These are phyloP conservation scores for Sapayoa aenigma DNA, from an alignment of 2,113 vertebrate species.

Conservation along the genomic window DNA sequence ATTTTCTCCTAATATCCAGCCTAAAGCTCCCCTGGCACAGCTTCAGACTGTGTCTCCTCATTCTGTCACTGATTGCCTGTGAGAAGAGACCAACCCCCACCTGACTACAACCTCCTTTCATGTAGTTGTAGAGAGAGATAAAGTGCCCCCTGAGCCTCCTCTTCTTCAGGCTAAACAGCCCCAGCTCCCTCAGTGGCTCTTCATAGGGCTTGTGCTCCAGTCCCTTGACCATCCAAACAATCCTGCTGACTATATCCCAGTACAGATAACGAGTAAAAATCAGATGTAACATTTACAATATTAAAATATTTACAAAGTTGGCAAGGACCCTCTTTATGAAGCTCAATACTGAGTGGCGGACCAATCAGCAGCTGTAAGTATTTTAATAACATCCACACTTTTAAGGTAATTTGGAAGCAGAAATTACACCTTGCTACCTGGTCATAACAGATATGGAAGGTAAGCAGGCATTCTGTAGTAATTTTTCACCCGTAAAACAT, in stretches of 20 bases:
- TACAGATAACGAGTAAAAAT: background rate
- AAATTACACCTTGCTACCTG: background rate
- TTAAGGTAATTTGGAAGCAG: background rate
- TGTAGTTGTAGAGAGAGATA: no score
- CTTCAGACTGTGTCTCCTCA: no score
- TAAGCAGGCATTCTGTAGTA: background rate
- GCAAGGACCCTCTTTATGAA: background rate
- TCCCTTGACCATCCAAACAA: background rate
- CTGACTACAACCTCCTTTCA: no score
- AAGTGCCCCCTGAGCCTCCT: no score
- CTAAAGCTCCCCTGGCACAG: no score
- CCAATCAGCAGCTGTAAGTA: background rate
- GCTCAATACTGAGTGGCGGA: background rate
- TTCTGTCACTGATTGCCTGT: no score
- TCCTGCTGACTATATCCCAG: background rate
- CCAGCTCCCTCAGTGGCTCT: no score
- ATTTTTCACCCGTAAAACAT: background rate
- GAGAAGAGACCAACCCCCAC: no score
- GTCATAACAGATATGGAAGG: background rate
- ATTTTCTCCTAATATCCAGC: no score
- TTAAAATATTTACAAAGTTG: background rate
- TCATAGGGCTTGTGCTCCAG: no score
- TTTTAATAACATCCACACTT: background rate
- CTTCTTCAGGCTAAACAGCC: no score
- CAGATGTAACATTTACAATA: background rate